Evolutionary conservation across 2,113 vertebrate species (phyloP).

Genomic region (Cavia aperea): DNA sequence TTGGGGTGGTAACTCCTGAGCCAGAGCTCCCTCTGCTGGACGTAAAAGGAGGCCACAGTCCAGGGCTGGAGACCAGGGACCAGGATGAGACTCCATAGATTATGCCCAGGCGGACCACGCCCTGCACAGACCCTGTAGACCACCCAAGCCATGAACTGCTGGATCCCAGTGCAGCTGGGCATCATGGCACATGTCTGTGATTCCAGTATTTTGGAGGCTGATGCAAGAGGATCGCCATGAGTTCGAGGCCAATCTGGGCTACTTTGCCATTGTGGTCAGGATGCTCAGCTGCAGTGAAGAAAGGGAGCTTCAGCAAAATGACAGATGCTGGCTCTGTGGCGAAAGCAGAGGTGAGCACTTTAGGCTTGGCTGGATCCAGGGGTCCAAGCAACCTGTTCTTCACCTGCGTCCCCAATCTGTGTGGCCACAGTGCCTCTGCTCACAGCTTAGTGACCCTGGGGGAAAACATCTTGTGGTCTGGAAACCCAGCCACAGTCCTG

Average conservation of each 20-base stretch:
- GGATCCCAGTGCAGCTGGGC: background rate
- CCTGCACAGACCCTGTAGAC: background rate
- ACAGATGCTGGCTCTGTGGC: background rate
- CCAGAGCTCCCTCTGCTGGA: constrained; percentile 25
- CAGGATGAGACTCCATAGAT: no score
- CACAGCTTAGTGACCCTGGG: background rate
- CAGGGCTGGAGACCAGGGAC: background rate
- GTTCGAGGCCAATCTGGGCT: background rate
- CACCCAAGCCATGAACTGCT: background rate
- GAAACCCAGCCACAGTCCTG: background rate
- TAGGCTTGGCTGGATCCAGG: no score
- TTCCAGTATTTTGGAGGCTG: background rate
- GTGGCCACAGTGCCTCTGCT: background rate
- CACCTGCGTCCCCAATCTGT: background rate
- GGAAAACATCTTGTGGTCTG: background rate
- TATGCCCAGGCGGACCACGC: background rate
- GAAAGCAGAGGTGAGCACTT: background rate
- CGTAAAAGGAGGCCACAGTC: background rate
- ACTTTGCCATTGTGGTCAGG: background rate
- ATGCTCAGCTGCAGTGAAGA: background rate
- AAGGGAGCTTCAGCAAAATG: background rate
- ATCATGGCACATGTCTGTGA: background rate
- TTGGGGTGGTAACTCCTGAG: background rate
- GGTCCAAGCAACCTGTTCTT: background rate
- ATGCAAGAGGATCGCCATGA: background rate